These are phyloP conservation scores for Pyrrhosoma nymphula DNA, from an alignment of 2,888 invertebrate genomes.

Conservation along the genomic window DNA sequence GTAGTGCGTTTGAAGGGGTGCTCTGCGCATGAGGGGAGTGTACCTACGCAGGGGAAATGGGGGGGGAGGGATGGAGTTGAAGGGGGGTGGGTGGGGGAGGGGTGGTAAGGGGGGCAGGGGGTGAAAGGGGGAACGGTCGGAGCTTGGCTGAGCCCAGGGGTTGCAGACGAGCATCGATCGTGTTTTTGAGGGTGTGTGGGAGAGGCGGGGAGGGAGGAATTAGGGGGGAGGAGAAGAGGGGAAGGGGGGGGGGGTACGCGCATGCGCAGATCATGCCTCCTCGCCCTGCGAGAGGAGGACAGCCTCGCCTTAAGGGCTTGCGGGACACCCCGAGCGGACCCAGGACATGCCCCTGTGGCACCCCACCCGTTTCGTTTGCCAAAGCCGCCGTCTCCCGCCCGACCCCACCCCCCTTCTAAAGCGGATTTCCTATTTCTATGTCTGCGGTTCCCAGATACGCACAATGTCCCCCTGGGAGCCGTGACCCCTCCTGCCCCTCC, in stretches of 20 bases:
- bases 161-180: slow-evolving; percentile 64
- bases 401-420: neutral
- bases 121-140: neutral
- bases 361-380: neutral
- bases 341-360: slow-evolving; percentile 7
- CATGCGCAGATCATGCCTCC: slow-evolving; percentile 7
- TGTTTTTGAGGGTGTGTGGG: neutral
- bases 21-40: too few relatives aligned
- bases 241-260: neutral
- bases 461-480: neutral
- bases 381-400: too few relatives aligned
- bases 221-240: neutral
- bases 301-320: too few relatives aligned
- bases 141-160: slow-evolving; percentile 57
- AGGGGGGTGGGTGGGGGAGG: neutral
- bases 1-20: neutral
- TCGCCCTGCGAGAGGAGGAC: neutral
- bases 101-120: neutral
- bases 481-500: neutral
- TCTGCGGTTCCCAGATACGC: neutral
- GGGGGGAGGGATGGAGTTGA: too few relatives aligned
- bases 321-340: neutral
- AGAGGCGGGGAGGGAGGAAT: neutral
- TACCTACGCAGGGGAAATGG: neutral
- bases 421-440: neutral